Conservation (phyloP, 2,113 vertebrate genomes). For the Neogobius melanostomus region DNA sequence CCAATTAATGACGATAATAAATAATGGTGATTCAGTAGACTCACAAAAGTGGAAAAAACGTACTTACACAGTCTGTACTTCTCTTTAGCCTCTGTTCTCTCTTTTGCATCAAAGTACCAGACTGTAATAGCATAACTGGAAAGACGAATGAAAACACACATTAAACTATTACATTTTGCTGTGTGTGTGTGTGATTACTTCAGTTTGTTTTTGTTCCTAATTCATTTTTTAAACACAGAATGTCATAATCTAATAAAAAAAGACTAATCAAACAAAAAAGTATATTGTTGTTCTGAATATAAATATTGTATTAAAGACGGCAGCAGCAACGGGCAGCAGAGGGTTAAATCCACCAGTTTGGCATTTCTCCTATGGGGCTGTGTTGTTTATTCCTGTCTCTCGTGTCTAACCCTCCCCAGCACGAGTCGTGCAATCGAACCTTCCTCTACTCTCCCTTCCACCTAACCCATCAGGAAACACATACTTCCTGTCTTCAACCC, state of each 20-base stretch:
- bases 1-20: background rate
- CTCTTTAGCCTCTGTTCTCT: conserved; percentile 87
- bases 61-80: conserved; percentile 86
- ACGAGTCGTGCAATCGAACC: conserved; percentile 68
- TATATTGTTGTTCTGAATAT: background rate
- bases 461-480: conserved; percentile 72
- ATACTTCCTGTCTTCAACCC: conserved; percentile 71
- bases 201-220: too few relatives aligned
- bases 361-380: conserved; percentile 50
- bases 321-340: conserved; percentile 12
- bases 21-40: background rate
- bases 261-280: too few relatives aligned
- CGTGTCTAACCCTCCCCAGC: conserved; percentile 54
- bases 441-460: conserved; percentile 46
- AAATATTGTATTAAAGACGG: background rate
- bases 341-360: conserved; percentile 48
- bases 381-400: conserved; percentile 77
- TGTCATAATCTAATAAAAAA: background rate
- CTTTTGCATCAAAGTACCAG: conserved; percentile 95
- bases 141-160: conserved; percentile 24
- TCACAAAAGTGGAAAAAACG: conserved; percentile 5
- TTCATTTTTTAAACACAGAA: too few relatives aligned
- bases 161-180: background rate
- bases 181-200: background rate
- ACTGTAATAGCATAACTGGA: conserved; percentile 91